Evolutionary conservation across 2,888 invertebrate genomes (phyloP).

Genomic region (Trissoscelio sp.): DNA sequence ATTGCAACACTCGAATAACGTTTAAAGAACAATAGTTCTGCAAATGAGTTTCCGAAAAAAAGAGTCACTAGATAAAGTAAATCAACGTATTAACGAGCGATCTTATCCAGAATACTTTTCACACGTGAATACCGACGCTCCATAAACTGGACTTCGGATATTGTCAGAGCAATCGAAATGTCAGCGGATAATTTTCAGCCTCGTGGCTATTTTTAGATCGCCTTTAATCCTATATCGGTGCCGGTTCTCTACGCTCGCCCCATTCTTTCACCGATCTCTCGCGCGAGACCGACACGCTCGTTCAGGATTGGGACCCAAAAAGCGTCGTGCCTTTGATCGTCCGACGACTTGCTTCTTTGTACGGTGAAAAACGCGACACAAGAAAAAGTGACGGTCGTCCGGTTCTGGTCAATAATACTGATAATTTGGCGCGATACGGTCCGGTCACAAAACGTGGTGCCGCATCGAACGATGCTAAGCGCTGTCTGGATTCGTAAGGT

Average conservation of each 20-base stretch:
- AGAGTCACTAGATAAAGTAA: too few relatives aligned
- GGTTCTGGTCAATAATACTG: not conserved
- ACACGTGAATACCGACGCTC: constrained; percentile 13
- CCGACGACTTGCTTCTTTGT: not conserved
- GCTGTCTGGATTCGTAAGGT: constrained; percentile 82
- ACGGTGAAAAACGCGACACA: not conserved
- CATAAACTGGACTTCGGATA: constrained; percentile 47
- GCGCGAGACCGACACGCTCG: constrained; percentile 5
- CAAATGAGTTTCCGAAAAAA: too few relatives aligned
- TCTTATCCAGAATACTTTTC: not conserved
- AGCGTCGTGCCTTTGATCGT: not conserved
- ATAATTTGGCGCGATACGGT: not conserved
- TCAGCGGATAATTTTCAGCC: constrained; percentile 58
- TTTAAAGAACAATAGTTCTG: too few relatives aligned
- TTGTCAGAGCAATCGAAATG: constrained; percentile 53
- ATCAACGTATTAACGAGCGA: too few relatives aligned
- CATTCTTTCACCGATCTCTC: constrained; percentile 36
- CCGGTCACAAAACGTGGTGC: not conserved
- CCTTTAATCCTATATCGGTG: constrained; percentile 48
- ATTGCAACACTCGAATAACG: too few relatives aligned
- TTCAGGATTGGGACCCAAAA: not conserved
- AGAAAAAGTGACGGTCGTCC: not conserved
- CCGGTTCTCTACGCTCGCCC: constrained; percentile 30
- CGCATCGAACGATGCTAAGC: not conserved
- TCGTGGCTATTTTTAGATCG: constrained; percentile 59